phyloP scores from a whole-genome alignment of 2,888 invertebrate genomes.

The Hydrotaea diabolus region DNA sequence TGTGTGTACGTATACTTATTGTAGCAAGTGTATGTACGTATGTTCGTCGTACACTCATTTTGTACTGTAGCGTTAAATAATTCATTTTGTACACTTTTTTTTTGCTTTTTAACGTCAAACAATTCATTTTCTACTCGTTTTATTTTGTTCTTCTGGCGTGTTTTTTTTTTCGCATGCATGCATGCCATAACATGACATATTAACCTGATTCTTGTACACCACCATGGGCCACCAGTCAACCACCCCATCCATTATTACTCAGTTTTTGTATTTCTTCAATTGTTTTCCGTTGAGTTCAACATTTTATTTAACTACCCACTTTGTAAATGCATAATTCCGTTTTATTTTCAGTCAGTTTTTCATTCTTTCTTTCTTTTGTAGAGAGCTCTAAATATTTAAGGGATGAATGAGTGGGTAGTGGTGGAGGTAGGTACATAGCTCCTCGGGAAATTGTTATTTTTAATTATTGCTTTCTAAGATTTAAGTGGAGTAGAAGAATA shows the following conservation, averaged over 20 bases:
- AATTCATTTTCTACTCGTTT: constrained; percentile 6
- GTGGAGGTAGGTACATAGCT: too few relatives aligned
- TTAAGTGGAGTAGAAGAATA: constrained; percentile 44
- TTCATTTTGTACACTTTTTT: constrained; percentile 1
- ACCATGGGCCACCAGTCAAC: not conserved
- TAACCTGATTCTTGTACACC: constrained; percentile 57
- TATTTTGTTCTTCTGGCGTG: not conserved
- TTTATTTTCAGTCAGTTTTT: not conserved
- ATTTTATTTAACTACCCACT: constrained; percentile 26
- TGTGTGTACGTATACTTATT: not conserved
- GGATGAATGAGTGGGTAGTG: not conserved
- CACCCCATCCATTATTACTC: constrained; percentile 16
- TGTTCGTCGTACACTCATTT: not conserved
- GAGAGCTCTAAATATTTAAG: not conserved
- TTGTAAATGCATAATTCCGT: constrained; percentile 1
- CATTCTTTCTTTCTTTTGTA: not conserved
- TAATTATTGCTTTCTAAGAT: constrained; percentile 26
- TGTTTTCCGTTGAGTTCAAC: constrained; percentile 36
- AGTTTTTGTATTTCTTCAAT: constrained; percentile 16
- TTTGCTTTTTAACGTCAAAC: constrained; percentile 3
- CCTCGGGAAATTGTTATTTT: constrained; percentile 54
- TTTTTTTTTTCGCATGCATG: not conserved
- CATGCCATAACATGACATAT: constrained; percentile 56
- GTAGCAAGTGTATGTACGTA: not conserved
- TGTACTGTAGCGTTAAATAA: not conserved